Conservation (phyloP, 2,113 vertebrate genomes). For the Tor tambroides region DNA sequence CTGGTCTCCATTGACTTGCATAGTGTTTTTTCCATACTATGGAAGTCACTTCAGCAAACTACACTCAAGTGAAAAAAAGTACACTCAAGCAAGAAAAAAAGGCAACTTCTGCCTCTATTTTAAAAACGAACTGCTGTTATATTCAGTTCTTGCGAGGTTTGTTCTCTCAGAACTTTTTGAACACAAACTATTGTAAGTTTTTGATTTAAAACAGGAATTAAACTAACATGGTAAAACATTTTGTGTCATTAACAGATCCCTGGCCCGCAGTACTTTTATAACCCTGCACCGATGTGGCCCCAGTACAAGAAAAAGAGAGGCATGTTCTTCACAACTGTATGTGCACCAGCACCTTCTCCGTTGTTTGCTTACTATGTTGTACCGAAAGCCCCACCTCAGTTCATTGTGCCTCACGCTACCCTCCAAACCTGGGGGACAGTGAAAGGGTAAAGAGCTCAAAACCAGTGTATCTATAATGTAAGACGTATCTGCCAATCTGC, state of each 20-base stretch:
- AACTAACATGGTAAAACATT: not conserved
- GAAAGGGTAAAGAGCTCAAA: slow-evolving; percentile 55
- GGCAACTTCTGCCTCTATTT: not conserved
- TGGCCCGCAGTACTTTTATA: slow-evolving; percentile 70
- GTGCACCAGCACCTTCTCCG: slow-evolving; percentile 57
- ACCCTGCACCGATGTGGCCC: slow-evolving; percentile 71
- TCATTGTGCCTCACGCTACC: slow-evolving; percentile 74
- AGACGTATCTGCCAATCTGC: not conserved
- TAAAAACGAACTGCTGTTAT: not conserved
- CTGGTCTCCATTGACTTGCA: too few species aligned
- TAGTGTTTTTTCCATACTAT: too few species aligned
- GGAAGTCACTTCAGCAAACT: not conserved
- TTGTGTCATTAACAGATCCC: slow-evolving; percentile 60
- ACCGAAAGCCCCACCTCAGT: slow-evolving; percentile 71
- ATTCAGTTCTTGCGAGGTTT: not conserved
- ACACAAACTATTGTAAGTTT: too few species aligned
- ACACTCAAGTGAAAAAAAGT: not conserved
- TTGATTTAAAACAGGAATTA: too few species aligned
- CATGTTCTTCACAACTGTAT: slow-evolving; percentile 70
- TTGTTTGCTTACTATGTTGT: slow-evolving; percentile 75
- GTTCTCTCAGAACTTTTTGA: not conserved
- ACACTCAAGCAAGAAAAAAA: too few species aligned
- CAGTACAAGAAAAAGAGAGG: slow-evolving; percentile 69
- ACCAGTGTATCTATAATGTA: not conserved
- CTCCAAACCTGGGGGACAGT: slow-evolving; percentile 69